Evolutionary conservation across 2,888 invertebrate species (phyloP).

Genomic region (Sinhomidia bicolor): DNA sequence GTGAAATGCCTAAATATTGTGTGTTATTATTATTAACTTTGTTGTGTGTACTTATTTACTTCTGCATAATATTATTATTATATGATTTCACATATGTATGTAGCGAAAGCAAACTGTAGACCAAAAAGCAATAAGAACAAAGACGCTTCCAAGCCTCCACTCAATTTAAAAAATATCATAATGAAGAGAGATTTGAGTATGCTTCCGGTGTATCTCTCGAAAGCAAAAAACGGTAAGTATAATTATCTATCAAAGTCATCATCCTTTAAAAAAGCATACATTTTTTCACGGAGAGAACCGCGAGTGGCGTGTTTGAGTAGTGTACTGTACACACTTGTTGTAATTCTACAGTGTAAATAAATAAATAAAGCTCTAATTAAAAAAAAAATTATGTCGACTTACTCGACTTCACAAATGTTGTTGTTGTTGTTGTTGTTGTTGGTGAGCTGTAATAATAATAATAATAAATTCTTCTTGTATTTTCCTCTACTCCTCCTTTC

Average conservation of each 20-base stretch:
- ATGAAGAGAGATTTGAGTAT: constrained; percentile 78
- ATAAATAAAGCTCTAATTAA: background rate
- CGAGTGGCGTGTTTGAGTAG: background rate
- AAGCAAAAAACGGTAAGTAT: constrained; percentile 78
- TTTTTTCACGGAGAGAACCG: background rate
- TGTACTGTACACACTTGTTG: background rate
- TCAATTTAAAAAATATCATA: constrained; percentile 70
- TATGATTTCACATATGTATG: constrained; percentile 44
- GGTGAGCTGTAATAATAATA: too few relatives aligned
- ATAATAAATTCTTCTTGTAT: background rate
- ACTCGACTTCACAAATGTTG: too few relatives aligned
- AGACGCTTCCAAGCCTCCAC: constrained; percentile 69
- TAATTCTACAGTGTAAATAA: background rate
- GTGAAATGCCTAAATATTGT: too few relatives aligned
- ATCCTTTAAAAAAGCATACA: background rate
- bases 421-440: too few relatives aligned
- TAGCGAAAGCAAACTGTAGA: constrained; percentile 48
- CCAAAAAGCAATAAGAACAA: constrained; percentile 60
- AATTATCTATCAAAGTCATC: background rate
- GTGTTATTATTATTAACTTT: background rate
- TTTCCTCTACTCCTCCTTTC: background rate
- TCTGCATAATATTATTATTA: constrained; percentile 17
- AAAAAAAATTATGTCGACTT: background rate
- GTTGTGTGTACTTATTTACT: background rate
- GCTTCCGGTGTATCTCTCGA: constrained; percentile 76